Evolutionary conservation across 2,797 vertebrate species (phyloP), one percentile per base, ranked within the genome.

Genomic region (Bovichtus variegatus): DNA sequence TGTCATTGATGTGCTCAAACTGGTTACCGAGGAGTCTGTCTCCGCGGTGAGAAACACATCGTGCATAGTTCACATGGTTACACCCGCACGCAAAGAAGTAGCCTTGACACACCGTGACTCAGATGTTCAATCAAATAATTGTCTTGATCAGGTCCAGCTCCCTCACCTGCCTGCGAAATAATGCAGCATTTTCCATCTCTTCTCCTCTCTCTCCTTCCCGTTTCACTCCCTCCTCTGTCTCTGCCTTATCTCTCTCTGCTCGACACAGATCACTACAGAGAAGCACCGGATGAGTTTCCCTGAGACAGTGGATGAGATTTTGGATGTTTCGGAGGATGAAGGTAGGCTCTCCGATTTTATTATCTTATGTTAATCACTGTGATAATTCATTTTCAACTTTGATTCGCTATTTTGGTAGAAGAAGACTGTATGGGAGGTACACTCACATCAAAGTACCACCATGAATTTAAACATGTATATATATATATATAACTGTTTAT

Each of bases 301-400:
- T 0, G 98, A 99, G 93, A 99, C 98, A 0, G 97, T 99, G 11
- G 98, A 99, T 2, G 98, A 99, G 93, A 97, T 98, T 83, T 88
- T 99, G 94, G 98, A 99, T 0, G 98, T 99, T 54, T 99, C 98
- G 0, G 98, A 99, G 90, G 98, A 99, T 80, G 98, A 99, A 97
- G 98, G 98, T 99, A 84, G 27, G 82, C 38, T 44, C 7, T 58
- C 2, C 16, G n/a, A 27, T 72, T 59, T 41, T 19, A 55, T 68
- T 49, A 34, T n/a, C 27, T 25, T 46, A 13, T 25, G 4, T 59
- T 12, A 25, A 34, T 55, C 40, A 23, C 50, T 51, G 59, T 71
- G 50, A 61, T 58, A 1, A 49, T 77, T 71, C 19, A 76, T 79
- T 87, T 83, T 79, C 82, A 87, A 68, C 85, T 83, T 66, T 67